phyloP scores from a whole-genome alignment of 2,113 vertebrate genomes.

The Sitta europaea region DNA sequence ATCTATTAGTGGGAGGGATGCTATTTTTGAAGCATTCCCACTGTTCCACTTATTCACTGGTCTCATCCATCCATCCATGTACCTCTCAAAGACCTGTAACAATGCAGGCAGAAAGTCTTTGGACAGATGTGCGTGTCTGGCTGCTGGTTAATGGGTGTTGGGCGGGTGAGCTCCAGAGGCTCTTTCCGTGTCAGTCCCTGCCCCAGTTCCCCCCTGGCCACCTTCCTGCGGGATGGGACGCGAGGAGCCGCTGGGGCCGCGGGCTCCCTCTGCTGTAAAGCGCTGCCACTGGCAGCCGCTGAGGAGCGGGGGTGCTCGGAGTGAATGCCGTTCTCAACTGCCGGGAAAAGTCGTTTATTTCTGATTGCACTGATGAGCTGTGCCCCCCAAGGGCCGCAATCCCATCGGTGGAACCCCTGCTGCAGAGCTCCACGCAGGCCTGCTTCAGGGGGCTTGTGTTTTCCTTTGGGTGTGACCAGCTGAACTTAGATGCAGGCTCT shows the following conservation, averaged over 20 bases:
- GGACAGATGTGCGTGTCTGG: background rate
- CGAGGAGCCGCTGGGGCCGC: background rate
- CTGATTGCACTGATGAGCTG: background rate
- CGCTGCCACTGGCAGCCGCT: background rate
- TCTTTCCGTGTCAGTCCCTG: background rate
- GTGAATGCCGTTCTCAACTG: background rate
- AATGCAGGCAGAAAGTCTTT: background rate
- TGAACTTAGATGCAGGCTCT: background rate
- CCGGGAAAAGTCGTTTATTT: background rate
- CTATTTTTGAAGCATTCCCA: background rate
- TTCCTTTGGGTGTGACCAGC: background rate
- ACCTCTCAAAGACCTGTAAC: background rate
- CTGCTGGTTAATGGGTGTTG: conserved; percentile 16
- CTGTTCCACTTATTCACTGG: conserved; percentile 34
- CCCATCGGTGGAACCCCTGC: background rate
- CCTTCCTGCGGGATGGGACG: background rate
- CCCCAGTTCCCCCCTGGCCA: background rate
- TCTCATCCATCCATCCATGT: conserved; percentile 23
- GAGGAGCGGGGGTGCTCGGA: background rate
- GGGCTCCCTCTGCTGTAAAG: background rate
- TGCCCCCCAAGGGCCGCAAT: background rate
- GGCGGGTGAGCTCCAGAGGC: conserved; percentile 8
- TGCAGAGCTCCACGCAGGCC: background rate
- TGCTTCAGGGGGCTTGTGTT: background rate
- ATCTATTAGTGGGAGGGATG: background rate